Evolutionary conservation across 2,888 invertebrate species (phyloP), one percentile per base, ranked within the genome.

Genomic region (Brachycybe producta): DNA sequence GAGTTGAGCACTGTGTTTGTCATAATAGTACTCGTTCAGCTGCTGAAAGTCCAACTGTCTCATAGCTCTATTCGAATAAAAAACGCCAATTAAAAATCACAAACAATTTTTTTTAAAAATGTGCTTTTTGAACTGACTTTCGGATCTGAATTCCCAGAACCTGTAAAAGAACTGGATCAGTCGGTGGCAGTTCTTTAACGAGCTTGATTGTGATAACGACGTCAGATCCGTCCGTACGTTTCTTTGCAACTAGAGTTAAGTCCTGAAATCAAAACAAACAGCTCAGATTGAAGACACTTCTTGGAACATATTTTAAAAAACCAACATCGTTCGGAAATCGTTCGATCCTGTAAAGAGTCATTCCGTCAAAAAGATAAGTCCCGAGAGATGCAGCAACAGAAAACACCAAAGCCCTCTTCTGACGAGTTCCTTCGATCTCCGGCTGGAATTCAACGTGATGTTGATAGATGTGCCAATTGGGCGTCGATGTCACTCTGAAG

Each of bases 401-500:
- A 41, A 58, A 56, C 13, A 70, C 45, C 54, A 69, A 54, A 13
- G 54, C 57, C 36, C 59, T 57, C 7, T 67, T 53, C 60, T 66
- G 61, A 13, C 57, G 55, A n/a, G 58, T 57, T 24, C 60, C 60
- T 54, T 69, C 69, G 11, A 69, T 60, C 2, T 60, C 54, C 1
- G 68, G 68, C 13, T 56, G 51, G 51, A 64, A 69, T 26, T 60
- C 57, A 2, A 69, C 67, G 51, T 63, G 63, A 51, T 70, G 70
- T 55, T 67, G 67, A 53, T 61, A 65, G 0, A 67, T 61, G 5
- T 39, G 36, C 50, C 49, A 53, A 8, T 60, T 49, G 35, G 64
- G 64, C 23, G 57, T 58, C 15, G 62, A 61, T 5, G 57, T 53
- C 3, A 68, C 53, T 26, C 60, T 54, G 32, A 67, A 62, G 52